Evolutionary conservation across 2,888 invertebrate genomes (phyloP), one percentile per base, ranked within the genome.

Genomic region (Amphiduros pacificus): DNA sequence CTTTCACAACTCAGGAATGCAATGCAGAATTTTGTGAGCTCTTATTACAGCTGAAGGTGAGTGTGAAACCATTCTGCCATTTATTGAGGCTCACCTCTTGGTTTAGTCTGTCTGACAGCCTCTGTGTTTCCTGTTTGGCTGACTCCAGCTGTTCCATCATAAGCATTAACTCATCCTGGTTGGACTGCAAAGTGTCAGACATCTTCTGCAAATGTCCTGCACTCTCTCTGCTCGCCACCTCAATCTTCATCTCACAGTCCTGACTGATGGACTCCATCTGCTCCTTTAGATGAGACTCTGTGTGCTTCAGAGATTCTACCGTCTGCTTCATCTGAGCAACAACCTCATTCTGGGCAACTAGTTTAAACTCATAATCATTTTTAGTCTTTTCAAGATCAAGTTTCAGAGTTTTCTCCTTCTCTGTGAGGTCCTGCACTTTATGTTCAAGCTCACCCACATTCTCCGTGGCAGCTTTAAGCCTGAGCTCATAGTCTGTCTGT

Each of bases 401-500:
- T 22, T 65, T 62, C 26, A 68, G 57, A 41, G 60, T 60, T 14
- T 66, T 66, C 54, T 66, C 65, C 28, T 53, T 56, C 11, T 63
- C 69, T 17, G 48, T 54, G 27, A 61, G 59, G 11, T 55, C 60
- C 28, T 51, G 54, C 9, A 64, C 27, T 32, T 50, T 52, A 22
- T 41, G 32, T 31, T 67, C 64, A 2, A 63, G 32, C 5, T 40
- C 29, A 5, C n/a, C 27, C n/a, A 24, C 36, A 1, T 50, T 27
- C n/a, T 32, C 51, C 11, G 9, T 22, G 2, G 44, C 27, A 6
- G 32, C 41, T 24, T 26, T 14, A 4, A 61, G 32, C 29, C 52
- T 64, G 2, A 50, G 50, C 17, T 64, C 60, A 36, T 61, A 48
- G 22, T 59, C 59, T 9, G 29, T 41, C 29, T 60, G 40, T 9